A percentile compares a stretch with the other conserved stretches of the same genome.
Conservation (phyloP, 2,113 vertebrate species). For the Ursus arctos region DNA sequence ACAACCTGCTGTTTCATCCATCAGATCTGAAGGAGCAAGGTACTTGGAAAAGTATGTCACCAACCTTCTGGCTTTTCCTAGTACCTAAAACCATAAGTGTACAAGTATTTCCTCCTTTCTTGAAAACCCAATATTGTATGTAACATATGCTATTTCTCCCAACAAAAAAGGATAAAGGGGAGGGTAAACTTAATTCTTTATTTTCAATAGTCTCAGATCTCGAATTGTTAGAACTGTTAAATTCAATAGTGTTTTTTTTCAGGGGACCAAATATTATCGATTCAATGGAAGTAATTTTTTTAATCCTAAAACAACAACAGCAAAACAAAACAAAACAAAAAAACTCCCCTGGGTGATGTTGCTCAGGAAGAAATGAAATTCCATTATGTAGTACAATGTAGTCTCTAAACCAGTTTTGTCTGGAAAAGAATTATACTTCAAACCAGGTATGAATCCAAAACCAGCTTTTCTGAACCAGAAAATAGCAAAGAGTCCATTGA, state of each 20-base stretch:
- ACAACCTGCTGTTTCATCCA: neutral
- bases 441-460: constrained; percentile 48
- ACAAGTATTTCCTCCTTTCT: constrained; percentile 47
- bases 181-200: constrained; percentile 65
- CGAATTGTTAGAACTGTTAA: constrained; percentile 60
- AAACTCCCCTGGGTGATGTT: constrained; percentile 50
- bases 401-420: constrained; percentile 74
- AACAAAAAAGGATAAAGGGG: constrained; percentile 56
- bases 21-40: neutral
- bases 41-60: neutral
- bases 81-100: neutral
- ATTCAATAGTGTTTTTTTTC: constrained; percentile 71
- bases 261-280: constrained; percentile 60
- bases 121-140: constrained; percentile 48
- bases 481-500: constrained; percentile 51
- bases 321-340: constrained; percentile 25
- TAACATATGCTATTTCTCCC: constrained; percentile 45
- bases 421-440: constrained; percentile 75
- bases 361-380: constrained; percentile 76
- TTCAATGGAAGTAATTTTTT: constrained; percentile 54
- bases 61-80: neutral
- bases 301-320: constrained; percentile 61
- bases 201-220: constrained; percentile 34
- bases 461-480: constrained; percentile 68
- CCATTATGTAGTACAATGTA: constrained; percentile 68